These are phyloP conservation scores for Panurus biarmicus DNA, from an alignment of 2,113 vertebrate genomes.

Conservation along the genomic window DNA sequence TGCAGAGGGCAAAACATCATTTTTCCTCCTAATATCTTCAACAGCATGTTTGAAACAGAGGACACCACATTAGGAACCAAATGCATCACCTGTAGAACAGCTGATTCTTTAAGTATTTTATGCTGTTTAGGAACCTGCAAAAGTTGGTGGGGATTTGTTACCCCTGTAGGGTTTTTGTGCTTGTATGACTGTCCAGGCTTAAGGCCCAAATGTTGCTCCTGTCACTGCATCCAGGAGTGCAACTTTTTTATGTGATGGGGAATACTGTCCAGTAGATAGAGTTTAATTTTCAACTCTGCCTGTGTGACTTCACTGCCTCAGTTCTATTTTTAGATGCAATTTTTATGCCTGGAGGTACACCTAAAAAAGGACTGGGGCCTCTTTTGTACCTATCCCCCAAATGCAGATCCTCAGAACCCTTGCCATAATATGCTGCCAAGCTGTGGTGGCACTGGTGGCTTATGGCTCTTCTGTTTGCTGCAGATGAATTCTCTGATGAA, in stretches of 20 bases:
- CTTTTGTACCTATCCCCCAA: background rate
- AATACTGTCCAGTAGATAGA: background rate
- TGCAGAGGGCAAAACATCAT: background rate
- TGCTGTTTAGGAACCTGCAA: background rate
- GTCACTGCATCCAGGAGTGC: background rate
- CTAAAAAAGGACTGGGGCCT: background rate
- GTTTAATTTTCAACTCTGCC: background rate
- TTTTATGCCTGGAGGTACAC: background rate
- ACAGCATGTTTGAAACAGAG: background rate
- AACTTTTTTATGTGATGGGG: background rate
- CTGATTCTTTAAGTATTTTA: background rate
- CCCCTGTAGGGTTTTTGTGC: rapidly evolving
- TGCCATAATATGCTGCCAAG: background rate
- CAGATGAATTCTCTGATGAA: background rate
- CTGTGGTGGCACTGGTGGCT: background rate
- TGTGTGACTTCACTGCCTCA: background rate
- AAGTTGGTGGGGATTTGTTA: background rate
- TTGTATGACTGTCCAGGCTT: background rate
- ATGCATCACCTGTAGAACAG: background rate
- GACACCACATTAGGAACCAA: background rate
- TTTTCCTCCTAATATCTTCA: background rate
- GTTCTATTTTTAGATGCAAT: background rate
- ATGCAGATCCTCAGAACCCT: background rate
- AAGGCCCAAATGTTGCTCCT: background rate
- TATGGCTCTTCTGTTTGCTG: background rate